A percentile compares a stretch with the other conserved stretches of the same genome.
Conservation (phyloP, 2,113 vertebrate species). For the Nesogale talazaci region DNA sequence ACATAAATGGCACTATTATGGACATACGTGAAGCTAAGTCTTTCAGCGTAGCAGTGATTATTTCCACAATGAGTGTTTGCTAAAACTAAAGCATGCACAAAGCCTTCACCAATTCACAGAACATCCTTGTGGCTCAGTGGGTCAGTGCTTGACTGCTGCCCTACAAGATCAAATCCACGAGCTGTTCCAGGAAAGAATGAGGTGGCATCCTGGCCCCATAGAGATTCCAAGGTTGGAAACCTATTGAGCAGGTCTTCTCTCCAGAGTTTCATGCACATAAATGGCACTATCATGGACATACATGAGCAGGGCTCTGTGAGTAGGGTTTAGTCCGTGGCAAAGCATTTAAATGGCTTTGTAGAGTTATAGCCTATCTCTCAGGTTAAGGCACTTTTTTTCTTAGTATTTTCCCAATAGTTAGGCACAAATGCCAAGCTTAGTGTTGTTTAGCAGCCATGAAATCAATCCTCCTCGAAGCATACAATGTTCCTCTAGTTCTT, state of each 20-base stretch:
- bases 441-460: not conserved
- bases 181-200: not conserved
- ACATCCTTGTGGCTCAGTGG: not conserved
- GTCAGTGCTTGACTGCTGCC: not conserved
- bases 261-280: not conserved
- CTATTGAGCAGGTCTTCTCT: not conserved
- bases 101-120: not conserved
- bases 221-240: not conserved
- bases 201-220: not conserved
- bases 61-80: not conserved
- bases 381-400: not conserved
- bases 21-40: not conserved
- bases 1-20: not conserved
- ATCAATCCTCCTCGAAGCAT: no score
- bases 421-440: not conserved
- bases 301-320: not conserved
- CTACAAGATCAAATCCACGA: not conserved
- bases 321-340: not conserved
- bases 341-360: not conserved
- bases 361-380: no score
- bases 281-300: not conserved
- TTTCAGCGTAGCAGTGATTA: not conserved
- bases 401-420: not conserved
- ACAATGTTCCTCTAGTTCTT: no score
- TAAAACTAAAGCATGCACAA: not conserved